Evolutionary conservation across 1,140 invertebrate genomes (phyloP), one percentile per base, ranked within the genome.

Genomic region (Drosophila miranda): DNA sequence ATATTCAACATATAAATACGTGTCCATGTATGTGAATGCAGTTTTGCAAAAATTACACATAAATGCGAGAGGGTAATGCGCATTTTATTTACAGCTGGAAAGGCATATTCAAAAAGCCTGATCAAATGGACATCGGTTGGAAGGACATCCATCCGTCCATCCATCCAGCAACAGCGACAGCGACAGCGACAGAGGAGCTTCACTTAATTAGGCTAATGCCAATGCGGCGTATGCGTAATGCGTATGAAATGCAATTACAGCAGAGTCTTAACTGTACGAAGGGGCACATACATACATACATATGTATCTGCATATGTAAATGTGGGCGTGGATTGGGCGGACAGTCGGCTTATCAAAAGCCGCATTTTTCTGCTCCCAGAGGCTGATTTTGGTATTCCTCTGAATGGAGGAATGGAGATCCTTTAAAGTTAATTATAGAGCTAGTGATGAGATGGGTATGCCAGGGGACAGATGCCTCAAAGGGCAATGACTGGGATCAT

Each of bases 1-100:
- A n/a, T 53, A 44, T 52, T 43, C 23, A 23, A 5, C 23, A 26
- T 72, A 26, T 72, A 51, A 50, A 45, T 49, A 66, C 61, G 64
- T 42, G 41, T 13, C 30, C 14, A 42, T 26, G 23, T 34, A 53
- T 58, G 58, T 54, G 58, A 74, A 61, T 83, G 81, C 80, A 84
- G 58, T 76, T 75, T 66, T 60, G 60, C 51, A 63, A 79, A 64
- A 77, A 62, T 76, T 48, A 78, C 44, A 79, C 66, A 79, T 79
- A 84, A 84, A 84, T 81, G 73, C 68, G 3, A 38, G 11, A 26
- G 34, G 34, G 34, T 2, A 13, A 13, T 81, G 77, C 64, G 68
- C 81, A 86, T 84, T 84, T 84, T 84, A 86, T 86, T 84, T 86
- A 86, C 81, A 84, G 81, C 77, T 84, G 77, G 80, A 56, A 59